Conservation (phyloP, 1,140 invertebrate genomes). For the Linepithema humile region DNA sequence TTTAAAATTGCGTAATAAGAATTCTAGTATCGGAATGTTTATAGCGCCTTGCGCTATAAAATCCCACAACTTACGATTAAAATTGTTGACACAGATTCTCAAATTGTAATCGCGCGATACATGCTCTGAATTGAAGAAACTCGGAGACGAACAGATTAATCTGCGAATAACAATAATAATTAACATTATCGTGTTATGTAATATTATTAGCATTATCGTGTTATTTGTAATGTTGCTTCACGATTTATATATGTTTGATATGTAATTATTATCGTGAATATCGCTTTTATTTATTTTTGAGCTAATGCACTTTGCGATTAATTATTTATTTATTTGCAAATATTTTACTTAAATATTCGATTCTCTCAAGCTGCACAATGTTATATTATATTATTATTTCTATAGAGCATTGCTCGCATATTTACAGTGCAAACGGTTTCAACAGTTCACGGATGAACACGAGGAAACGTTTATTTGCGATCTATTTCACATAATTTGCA, state of each 20-base stretch:
- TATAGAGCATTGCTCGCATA: neutral
- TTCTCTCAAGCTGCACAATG: neutral
- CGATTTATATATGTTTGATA: neutral
- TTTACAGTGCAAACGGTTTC: neutral
- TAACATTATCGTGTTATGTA: neutral
- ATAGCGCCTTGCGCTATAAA: neutral
- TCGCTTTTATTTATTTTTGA: neutral
- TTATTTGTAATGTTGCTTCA: neutral
- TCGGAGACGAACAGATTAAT: neutral
- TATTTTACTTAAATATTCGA: neutral
- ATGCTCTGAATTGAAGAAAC: neutral
- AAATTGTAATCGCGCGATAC: neutral
- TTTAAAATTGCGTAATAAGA: conserved; percentile 11
- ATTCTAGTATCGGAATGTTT: neutral
- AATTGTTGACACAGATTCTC: neutral
- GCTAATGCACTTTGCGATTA: neutral
- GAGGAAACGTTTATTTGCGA: neutral
- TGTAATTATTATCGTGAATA: neutral
- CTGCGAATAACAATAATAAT: neutral
- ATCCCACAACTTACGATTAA: neutral
- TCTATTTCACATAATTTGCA: conserved; percentile 40
- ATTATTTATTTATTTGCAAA: neutral
- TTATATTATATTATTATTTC: neutral
- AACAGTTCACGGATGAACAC: neutral
- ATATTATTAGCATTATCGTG: neutral